phyloP scores from a whole-genome alignment of 2,797 vertebrate genomes.

The Manis javanica region DNA sequence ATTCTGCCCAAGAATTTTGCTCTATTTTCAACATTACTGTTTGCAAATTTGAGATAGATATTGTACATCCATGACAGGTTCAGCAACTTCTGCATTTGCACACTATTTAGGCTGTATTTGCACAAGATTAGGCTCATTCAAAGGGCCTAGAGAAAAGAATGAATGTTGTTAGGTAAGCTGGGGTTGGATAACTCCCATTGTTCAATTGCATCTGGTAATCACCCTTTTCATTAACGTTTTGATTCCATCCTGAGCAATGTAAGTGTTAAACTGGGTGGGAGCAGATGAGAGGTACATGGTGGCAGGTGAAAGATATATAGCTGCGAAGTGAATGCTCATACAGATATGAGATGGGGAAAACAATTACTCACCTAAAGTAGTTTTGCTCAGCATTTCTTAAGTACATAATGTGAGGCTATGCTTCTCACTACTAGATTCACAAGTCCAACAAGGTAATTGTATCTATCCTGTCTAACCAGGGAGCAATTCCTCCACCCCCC shows the following conservation, averaged over 20 bases:
- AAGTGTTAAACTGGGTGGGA: slow-evolving; percentile 23
- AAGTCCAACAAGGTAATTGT: neutral
- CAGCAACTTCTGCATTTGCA: neutral
- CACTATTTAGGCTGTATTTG: neutral
- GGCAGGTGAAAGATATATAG: neutral
- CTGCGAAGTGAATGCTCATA: neutral
- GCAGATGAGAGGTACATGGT: neutral
- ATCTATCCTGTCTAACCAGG: neutral
- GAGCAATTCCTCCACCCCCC: neutral
- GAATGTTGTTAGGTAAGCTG: neutral
- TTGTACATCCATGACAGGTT: neutral
- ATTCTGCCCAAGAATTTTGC: neutral
- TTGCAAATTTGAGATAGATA: neutral
- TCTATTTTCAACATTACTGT: neutral
- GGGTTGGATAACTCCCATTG: neutral
- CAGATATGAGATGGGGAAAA: neutral
- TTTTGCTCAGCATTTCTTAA: slow-evolving; percentile 28
- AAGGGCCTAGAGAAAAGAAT: neutral
- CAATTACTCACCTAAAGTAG: neutral
- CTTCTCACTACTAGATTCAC: neutral
- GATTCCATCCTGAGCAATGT: neutral
- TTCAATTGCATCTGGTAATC: neutral
- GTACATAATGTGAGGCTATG: neutral
- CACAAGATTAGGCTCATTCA: slow-evolving; percentile 28
- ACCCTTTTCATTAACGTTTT: neutral